Base-by-base conservation (phyloP, 1,140 invertebrate species). In the Scaptomyza hsui region DNA sequence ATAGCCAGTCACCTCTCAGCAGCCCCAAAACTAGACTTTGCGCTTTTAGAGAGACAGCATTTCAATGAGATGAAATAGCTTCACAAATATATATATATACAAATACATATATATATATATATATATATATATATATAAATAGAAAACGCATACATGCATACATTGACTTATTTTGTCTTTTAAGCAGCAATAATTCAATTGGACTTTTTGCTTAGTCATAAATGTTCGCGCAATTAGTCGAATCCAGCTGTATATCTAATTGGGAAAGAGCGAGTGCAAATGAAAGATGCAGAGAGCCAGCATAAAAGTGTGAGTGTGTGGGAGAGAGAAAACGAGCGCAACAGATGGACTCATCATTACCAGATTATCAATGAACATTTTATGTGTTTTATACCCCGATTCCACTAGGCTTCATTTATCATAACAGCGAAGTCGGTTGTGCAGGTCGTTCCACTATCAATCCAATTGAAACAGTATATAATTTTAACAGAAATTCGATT, bases 311-410 rank as follows among this genome's bases (percentile, higher is more conserved):
- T 53, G 26, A 21, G 7, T 63, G 59, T 59, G 67, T 70, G 68
- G 45, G 53, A 65, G 69, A 39, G 55, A 26, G 32, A n/a, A 3
- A 56, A 32, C n/a, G n/a, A 55, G 24, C 55, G 42, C 4, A 39
- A 48, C 60, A 49, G 68, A 49, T 64, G 45, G 35, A 49, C 44
- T 48, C 29, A 49, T 26, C 29, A 49, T 13, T 49, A 35, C 56
- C 60, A 60, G 72, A 76, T 85, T 85, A 86, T 85, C 80, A 85
- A 85, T 85, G 80, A 80, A 85, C 78, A 67, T 49, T 67, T 64
- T 60, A 13, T 65, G 24, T 59, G 45, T 53, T 47, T 59, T n/a
- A n/a, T n/a, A n/a, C n/a, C n/a, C n/a, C n/a, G n/a, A n/a, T n/a
- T n/a, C n/a, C n/a, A n/a, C n/a, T n/a, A n/a, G n/a, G n/a, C n/a